A percentile compares a stretch with the other conserved stretches of the same genome.
Evolutionary conservation across 1,140 invertebrate species (phyloP).

Genomic region (Hetaerina americana): DNA sequence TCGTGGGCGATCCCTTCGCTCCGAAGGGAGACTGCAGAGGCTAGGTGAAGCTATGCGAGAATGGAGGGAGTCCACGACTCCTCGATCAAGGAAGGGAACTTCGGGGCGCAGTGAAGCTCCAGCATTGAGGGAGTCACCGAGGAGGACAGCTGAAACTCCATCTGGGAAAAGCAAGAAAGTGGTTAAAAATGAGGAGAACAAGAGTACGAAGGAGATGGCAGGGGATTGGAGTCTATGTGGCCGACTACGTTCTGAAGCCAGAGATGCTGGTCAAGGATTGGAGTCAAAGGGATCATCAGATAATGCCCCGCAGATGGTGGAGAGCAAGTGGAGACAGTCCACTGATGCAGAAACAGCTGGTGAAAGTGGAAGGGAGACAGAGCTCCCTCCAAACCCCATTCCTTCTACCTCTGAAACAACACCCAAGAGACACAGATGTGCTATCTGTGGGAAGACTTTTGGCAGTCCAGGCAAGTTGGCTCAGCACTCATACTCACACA

Average conservation of each 20-base stretch:
- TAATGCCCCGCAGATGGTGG: not conserved
- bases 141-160: not conserved
- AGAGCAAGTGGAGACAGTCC: not conserved
- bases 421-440: slow-evolving; percentile 31
- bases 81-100: not conserved
- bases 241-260: not conserved
- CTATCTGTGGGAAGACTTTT: slow-evolving; percentile 41
- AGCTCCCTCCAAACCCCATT: not conserved
- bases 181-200: not conserved
- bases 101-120: not conserved
- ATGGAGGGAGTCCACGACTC: not conserved
- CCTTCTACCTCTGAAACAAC: not conserved
- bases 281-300: not conserved
- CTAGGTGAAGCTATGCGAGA: too few species aligned
- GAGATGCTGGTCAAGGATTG: not conserved
- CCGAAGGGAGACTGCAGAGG: not conserved
- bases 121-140: not conserved
- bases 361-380: not conserved
- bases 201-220: not conserved
- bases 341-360: not conserved
- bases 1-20: not conserved
- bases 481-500: slow-evolving; percentile 47
- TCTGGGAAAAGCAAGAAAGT: not conserved
- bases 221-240: not conserved
- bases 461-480: slow-evolving; percentile 42